Conservation (phyloP, 2,888 invertebrate genomes). For the Metalampra italica region DNA sequence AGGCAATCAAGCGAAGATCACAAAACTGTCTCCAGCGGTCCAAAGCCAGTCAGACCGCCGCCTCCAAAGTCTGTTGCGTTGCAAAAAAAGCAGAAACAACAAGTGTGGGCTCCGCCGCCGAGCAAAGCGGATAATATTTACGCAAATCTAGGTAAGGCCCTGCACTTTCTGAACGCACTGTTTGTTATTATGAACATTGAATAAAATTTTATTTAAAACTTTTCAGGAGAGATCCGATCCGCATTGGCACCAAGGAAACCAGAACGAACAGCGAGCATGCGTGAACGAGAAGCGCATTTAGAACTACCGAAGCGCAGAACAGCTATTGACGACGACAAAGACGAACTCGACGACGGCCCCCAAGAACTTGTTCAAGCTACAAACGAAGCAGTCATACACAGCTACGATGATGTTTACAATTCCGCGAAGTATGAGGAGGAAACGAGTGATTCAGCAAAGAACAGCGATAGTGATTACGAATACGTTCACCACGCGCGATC, state of each 20-base stretch:
- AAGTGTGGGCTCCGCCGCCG: slow-evolving; percentile 60
- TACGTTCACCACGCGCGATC: slow-evolving; percentile 82
- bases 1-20: slow-evolving; percentile 73
- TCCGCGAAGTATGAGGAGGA: slow-evolving; percentile 68
- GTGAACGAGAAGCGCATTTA: slow-evolving; percentile 85
- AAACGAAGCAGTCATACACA: slow-evolving; percentile 67
- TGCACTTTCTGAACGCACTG: background rate
- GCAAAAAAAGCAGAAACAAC: slow-evolving; percentile 79
- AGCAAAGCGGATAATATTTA: slow-evolving; percentile 81
- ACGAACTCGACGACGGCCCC: slow-evolving; percentile 64
- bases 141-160: slow-evolving; percentile 84
- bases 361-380: slow-evolving; percentile 68
- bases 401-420: slow-evolving; percentile 72
- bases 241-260: slow-evolving; percentile 90
- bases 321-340: slow-evolving; percentile 69
- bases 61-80: slow-evolving; percentile 84
- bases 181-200: slow-evolving; percentile 1
- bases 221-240: slow-evolving; percentile 88
- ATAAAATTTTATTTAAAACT: slow-evolving; percentile 9
- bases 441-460: slow-evolving; percentile 66
- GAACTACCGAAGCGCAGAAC: slow-evolving; percentile 76
- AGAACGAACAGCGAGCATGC: slow-evolving; percentile 91
- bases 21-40: slow-evolving; percentile 71
- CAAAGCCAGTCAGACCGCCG: slow-evolving; percentile 84
- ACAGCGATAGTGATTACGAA: slow-evolving; percentile 81